Base-by-base conservation (phyloP, 1,140 invertebrate species). In the Musca domestica region DNA sequence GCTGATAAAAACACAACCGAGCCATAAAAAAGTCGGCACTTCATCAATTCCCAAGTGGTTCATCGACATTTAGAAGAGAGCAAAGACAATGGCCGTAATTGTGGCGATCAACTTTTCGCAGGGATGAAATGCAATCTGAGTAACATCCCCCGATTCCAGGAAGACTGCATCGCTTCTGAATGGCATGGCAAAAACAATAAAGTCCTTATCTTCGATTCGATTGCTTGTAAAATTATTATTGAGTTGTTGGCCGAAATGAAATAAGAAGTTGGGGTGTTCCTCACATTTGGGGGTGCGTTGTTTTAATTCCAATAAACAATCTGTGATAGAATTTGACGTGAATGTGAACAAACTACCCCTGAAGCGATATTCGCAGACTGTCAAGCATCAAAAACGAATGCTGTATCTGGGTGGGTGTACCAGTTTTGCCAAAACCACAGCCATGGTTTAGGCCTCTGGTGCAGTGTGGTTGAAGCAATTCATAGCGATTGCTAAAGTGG, bases 211-310 rank as follows among this genome's bases (percentile, higher is more conserved):
- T 30, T 48, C 3, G n/a, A 52, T 7, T 48, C 63, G 41, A 48
- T 48, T 47, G 63, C 46, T 64, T 64, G 63, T 64, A 64, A 64
- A 64, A 64, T 64, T 48, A 25, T 64, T 48, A 64, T 34, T 34
- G 34, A 61, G 27, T 34, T 19, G 27, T 61, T 41, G 25, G 22
- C 15, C 25, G 7, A 56, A 56, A 56, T 41, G 34, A 41, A 41
- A 41, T 41, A 41, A 41, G 34, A 41, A 7, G 34, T 41, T 41
- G 6, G 34, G 34, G 34, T 41, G 34, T 12, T 41, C 34, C 2
- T 41, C 34, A 10, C 23, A 56, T 27, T 61, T 61, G 56, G 34
- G 56, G 56, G 56, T 61, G 56, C 19, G 22, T 30, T 56, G 34
- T 10, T 56, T 56, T 56, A 25, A 27, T 56, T 27, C 19, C 52